Base-by-base conservation (phyloP, 30 jellyfish, hydroid and myxozoan species). In the Pseudorhiza aurosa region DNA sequence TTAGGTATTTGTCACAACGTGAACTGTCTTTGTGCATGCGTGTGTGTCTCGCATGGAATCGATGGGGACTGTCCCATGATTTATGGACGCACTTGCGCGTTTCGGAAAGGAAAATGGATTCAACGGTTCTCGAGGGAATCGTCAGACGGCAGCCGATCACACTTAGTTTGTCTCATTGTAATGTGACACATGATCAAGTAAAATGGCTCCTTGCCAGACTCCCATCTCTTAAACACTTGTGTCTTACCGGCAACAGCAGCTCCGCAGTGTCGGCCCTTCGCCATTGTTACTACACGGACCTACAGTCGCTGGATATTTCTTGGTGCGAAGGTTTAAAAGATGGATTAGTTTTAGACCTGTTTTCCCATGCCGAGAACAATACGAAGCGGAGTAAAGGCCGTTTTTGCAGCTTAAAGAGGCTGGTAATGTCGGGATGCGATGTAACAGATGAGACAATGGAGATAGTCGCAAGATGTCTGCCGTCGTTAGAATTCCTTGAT, bases 21-120 rank as follows among this genome's bases (percentile, higher is more conserved):
- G 97, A 80, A 17, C 73, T 77, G 6, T 47, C 64, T 55, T 10
- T 72, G 30, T 92, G 98, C 83, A 92, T 92, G 98, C 82, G 91
- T n/a, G 98, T 86, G 10, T 92, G 96, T 62, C 96, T 91, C 58
- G 62, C 89, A 56, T 92, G 98, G 98, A 92, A 92, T 81, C 92
- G 83, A 29, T 92, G 98, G 98, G 82, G 77, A 24, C 29, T 92
- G 53, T 68, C 57, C 51, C 65, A 51, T 26, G 67, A 46, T 1
- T 75, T 85, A 35, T 92, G 98, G 98, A 17, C 44, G 21, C 51
- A 40, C 28, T 45, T 92, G 25, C 53, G 33, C 22, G 71, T 82
- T n/a, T 77, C 97, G 0, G 75, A 55, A 24, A 47, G 37, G 31
- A 62, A 27, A n/a, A 21, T 92, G 37, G 82, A 50, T 30, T 46